phyloP scores from a whole-genome alignment of 1,140 invertebrate genomes.

The Heliothis virescens region DNA sequence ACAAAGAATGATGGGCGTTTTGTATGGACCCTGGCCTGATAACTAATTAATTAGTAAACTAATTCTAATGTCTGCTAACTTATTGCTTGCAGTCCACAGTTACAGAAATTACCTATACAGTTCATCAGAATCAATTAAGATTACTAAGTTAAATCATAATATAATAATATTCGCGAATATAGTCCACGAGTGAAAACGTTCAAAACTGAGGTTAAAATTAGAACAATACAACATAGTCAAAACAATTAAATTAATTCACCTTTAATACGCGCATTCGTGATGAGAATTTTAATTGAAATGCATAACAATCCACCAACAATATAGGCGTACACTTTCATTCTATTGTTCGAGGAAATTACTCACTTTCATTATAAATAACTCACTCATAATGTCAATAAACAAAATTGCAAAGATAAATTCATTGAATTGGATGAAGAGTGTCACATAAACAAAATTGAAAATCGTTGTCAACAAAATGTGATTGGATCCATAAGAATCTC shows the following conservation, averaged over 20 bases:
- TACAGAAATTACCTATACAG: no score
- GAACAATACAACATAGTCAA: background rate
- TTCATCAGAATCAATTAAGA: no score
- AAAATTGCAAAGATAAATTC: background rate
- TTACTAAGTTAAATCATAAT: no score
- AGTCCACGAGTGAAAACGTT: no score
- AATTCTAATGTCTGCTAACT: no score
- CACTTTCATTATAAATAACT: conserved; percentile 25
- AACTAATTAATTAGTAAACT: no score
- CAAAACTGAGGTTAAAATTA: background rate
- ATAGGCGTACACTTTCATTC: background rate
- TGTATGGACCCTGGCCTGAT: no score
- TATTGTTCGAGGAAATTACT: conserved; percentile 19
- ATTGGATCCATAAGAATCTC: background rate
- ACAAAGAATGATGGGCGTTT: no score
- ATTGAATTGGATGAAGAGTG: background rate
- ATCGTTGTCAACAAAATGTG: background rate
- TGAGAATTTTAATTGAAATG: conserved; percentile 21
- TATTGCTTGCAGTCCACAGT: no score
- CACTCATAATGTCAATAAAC: background rate
- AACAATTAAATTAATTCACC: conserved; percentile 10
- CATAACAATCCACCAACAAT: background rate
- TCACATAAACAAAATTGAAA: no score
- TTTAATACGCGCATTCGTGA: background rate
- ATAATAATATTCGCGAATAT: no score